Evolutionary conservation across 1,140 invertebrate genomes (phyloP), one percentile per base, ranked within the genome.

Genomic region (Formica selysi): DNA sequence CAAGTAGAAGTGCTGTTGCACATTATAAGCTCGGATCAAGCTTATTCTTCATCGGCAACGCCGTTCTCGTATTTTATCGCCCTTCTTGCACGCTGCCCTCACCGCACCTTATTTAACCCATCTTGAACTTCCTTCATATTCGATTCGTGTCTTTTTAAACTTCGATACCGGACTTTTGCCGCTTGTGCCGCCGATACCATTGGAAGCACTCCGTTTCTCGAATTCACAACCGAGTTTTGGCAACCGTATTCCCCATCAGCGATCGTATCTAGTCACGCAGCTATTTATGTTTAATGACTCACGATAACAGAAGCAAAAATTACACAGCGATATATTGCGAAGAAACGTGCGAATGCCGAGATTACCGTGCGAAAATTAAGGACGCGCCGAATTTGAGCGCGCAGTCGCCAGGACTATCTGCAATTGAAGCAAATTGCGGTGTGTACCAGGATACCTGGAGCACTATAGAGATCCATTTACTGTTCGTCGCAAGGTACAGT

Each of bases 191-290:
- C 10, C 67, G 78, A 57, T 22, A 26, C 54, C 67, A 32, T 71
- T 78, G 67, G 57, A 76, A 83, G 85, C 73, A 62, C 76, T 65
- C 73, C 65, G 67, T 59, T 85, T 48, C 86, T 61, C 86, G 90
- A 91, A 65, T 73, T 70, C 71, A 54, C 78, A 85, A 67, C 70
- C 73, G 76, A 65, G 81, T 86, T 88, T 87, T 88, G 70, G 87
- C 92, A 89, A 73, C 65, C 68, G 57, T 70, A 51, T 89, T 87
- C 57, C 51, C 71, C 57, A 83, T 86, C 84, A 61, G 81, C 65
- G 71, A 73, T 38, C 73, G 70, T 88, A 86, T 92, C 90, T 92
- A 92, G 92, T 93, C 93, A 92, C 93, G 93, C 93, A 88, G 89
- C 57, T 84, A 85, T 83, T 85, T 68, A 32, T 76, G 73, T 70